Conservation (phyloP, 2,113 vertebrate genomes). For the Tragelaphus imberbis region DNA sequence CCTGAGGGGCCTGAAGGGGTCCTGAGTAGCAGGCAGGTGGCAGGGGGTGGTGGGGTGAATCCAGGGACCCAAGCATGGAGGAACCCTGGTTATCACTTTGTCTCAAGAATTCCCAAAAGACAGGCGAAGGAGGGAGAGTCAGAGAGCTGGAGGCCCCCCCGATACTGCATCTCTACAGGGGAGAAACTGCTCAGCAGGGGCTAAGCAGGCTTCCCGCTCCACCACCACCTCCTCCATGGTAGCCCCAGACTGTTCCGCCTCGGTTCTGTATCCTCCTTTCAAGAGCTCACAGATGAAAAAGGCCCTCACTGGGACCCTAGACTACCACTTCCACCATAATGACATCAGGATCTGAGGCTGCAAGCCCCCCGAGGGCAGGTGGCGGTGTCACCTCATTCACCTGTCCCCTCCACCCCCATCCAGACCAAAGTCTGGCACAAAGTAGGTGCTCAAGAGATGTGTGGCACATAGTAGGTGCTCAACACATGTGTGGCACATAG, state of each 20-base stretch:
- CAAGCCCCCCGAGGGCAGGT: too few relatives aligned
- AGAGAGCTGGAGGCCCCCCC: neutral
- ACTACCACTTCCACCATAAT: neutral
- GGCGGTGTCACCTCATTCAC: accelerated
- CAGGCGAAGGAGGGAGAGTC: neutral
- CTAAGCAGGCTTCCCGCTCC: accelerated
- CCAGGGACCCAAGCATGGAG: neutral
- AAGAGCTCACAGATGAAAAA: neutral
- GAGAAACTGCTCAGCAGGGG: accelerated
- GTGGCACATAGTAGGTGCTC: neutral
- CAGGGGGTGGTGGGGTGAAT: accelerated
- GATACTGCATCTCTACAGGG: accelerated
- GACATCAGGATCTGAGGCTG: neutral
- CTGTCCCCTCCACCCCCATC: neutral
- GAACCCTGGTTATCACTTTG: neutral
- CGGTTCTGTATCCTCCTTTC: accelerated
- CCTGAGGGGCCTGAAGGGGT: neutral
- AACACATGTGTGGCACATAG: neutral
- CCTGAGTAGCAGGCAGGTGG: neutral
- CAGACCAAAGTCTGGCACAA: neutral
- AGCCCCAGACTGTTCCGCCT: accelerated
- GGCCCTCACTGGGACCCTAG: accelerated
- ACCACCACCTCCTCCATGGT: accelerated
- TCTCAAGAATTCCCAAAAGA: neutral
- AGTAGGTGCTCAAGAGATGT: neutral